Percentiles rank a stretch among this genome's conserved stretches.
Conservation (phyloP, 2,113 vertebrate species). For the Urocitellus parryii region DNA sequence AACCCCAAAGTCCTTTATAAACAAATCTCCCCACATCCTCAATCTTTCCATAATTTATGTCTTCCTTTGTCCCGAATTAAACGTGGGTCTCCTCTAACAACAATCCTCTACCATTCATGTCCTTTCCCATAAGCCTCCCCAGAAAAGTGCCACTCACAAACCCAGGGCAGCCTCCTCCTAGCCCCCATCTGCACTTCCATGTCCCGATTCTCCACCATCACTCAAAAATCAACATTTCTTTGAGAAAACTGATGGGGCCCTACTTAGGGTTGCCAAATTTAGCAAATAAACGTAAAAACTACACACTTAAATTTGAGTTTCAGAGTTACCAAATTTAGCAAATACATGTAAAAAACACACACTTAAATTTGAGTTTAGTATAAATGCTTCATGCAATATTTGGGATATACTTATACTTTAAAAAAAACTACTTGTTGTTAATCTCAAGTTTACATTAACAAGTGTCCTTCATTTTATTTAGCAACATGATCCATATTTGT, state of each 20-base stretch:
- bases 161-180: background rate
- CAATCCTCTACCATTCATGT: background rate
- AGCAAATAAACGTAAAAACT: background rate
- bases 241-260: background rate
- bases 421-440: background rate
- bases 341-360: background rate
- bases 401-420: background rate
- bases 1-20: background rate
- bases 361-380: background rate
- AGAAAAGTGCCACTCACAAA: background rate
- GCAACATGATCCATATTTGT: background rate
- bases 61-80: background rate
- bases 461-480: background rate
- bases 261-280: background rate
- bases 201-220: background rate
- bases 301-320: background rate
- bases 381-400: background rate
- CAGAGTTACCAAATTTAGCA: background rate
- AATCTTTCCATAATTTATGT: background rate
- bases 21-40: background rate
- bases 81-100: background rate
- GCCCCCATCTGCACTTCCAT: background rate
- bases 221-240: background rate
- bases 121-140: background rate
- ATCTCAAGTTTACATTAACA: background rate